phyloP scores from a whole-genome alignment of 2,113 vertebrate species.

The Dissostichus mawsoni region DNA sequence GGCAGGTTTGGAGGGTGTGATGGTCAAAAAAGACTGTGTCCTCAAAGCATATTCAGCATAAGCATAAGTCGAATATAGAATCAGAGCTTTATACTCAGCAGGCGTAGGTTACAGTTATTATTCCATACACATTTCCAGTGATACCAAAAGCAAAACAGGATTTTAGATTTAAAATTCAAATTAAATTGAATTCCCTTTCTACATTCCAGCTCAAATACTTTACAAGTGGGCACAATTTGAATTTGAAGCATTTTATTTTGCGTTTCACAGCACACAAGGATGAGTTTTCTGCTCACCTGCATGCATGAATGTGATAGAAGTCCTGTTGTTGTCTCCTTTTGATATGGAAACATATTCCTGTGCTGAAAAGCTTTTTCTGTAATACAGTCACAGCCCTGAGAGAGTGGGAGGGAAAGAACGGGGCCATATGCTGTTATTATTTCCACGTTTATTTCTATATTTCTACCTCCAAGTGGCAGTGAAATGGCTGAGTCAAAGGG shows the following conservation, averaged over 20 bases:
- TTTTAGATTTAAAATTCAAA: conserved; percentile 47
- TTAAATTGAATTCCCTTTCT: conserved; percentile 13
- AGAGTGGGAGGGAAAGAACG: conserved; percentile 20
- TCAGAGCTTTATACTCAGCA: background rate
- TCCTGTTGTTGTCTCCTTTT: conserved; percentile 88
- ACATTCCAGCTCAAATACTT: conserved; percentile 35
- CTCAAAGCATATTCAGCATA: background rate
- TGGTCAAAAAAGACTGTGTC: background rate
- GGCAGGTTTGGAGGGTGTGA: background rate
- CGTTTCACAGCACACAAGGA: conserved; percentile 70
- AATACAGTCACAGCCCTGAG: conserved; percentile 84
- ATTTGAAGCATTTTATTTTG: conserved; percentile 24
- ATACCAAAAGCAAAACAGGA: conserved; percentile 22
- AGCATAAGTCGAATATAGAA: background rate
- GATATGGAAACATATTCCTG: conserved; percentile 91
- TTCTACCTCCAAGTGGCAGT: conserved; percentile 88
- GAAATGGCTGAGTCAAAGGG: conserved; percentile 76
- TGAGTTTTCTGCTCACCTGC: conserved; percentile 81
- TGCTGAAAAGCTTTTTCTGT: conserved; percentile 79
- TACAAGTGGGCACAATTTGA: conserved; percentile 20
- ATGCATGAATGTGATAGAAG: conserved; percentile 87
- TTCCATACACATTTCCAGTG: conserved; percentile 5
- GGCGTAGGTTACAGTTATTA: background rate
- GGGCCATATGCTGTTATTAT: conserved; percentile 86
- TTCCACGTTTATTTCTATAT: conserved; percentile 84